These are phyloP conservation scores for Struthidea cinerea DNA, from an alignment of 2,113 vertebrate genomes.

Conservation along the genomic window DNA sequence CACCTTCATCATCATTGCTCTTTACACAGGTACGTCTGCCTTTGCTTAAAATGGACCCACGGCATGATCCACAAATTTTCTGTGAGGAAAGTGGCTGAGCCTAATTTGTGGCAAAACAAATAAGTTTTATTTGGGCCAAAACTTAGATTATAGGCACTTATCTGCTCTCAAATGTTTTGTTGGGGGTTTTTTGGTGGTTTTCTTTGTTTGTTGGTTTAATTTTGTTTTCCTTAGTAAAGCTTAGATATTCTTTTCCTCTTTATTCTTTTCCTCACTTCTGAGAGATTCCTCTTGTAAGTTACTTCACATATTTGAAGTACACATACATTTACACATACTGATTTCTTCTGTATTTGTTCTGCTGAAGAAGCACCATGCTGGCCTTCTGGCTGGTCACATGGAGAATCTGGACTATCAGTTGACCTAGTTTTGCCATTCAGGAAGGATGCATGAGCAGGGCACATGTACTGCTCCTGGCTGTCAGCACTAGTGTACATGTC, in stretches of 20 bases:
- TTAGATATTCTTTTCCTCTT: background rate
- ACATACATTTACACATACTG: accelerated
- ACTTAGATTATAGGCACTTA: background rate
- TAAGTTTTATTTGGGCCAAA: background rate
- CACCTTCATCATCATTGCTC: background rate
- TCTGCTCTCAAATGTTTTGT: background rate
- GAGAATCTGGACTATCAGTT: background rate
- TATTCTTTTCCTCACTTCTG: background rate
- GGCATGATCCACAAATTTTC: background rate
- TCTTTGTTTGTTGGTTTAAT: background rate
- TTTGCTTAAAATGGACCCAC: background rate
- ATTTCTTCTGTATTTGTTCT: background rate
- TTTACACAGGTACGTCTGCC: background rate
- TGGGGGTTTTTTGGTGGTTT: background rate
- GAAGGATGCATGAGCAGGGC: background rate
- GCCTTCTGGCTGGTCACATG: background rate
- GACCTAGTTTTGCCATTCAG: background rate
- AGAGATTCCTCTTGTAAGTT: background rate
- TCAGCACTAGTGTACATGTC: background rate
- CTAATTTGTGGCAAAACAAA: background rate
- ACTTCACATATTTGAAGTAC: background rate
- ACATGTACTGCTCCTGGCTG: background rate
- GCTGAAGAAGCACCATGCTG: background rate
- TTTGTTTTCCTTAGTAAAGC: background rate
- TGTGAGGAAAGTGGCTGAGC: background rate